Evolutionary conservation across 2,113 vertebrate species (phyloP).

Genomic region (Sclerurus mexicanus): DNA sequence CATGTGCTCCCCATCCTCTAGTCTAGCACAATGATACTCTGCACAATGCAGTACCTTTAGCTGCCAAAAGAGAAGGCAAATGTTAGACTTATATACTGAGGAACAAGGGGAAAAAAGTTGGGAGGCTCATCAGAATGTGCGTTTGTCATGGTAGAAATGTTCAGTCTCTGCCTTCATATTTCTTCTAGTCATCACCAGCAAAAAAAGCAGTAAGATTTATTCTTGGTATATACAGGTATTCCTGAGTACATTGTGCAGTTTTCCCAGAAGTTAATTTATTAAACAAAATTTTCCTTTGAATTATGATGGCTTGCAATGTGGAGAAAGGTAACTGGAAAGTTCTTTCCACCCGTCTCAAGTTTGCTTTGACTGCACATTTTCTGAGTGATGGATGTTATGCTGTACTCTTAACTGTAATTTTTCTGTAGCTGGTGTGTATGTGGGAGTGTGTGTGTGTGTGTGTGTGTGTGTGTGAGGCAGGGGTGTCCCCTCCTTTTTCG

Average conservation of each 20-base stretch:
- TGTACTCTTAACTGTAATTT: background rate
- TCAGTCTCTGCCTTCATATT: constrained; percentile 5
- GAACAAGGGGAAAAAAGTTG: background rate
- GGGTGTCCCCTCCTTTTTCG: background rate
- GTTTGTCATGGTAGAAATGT: background rate
- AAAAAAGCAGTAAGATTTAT: constrained; percentile 34
- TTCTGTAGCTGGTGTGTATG: background rate
- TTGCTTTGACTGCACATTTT: constrained; percentile 46
- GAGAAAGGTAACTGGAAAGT: constrained; percentile 40
- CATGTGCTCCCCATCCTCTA: background rate
- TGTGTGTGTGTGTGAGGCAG: background rate
- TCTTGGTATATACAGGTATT: constrained; percentile 1
- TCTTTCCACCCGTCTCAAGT: constrained; percentile 22
- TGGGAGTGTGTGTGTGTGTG: background rate
- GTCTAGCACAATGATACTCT: background rate
- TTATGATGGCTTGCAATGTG: constrained; percentile 3
- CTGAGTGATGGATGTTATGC: background rate
- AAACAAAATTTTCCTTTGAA: constrained; percentile 43
- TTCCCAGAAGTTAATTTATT: constrained; percentile 58
- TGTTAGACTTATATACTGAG: background rate
- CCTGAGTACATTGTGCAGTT: background rate
- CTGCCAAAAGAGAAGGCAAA: constrained; percentile 15
- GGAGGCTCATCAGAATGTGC: background rate
- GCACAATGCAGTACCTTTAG: background rate
- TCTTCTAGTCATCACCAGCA: constrained; percentile 39